Evolutionary conservation across 2,797 vertebrate genomes (phyloP).

Genomic region (Onychomys leucogaster): DNA sequence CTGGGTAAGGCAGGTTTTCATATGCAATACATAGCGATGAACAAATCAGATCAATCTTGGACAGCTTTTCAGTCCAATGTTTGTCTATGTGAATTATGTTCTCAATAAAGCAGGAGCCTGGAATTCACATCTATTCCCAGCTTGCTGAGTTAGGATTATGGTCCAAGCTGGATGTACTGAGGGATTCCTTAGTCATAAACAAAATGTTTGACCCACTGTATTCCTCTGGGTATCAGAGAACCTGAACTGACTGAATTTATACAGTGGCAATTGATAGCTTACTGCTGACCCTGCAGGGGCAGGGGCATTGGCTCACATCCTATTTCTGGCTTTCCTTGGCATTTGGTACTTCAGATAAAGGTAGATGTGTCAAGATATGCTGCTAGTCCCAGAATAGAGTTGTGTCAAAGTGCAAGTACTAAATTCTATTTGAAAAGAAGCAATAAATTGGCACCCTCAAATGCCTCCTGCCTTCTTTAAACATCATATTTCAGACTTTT

Average conservation of each 20-base stretch:
- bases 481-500: conserved; percentile 64
- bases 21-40: background rate
- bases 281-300: conserved; percentile 70
- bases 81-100: conserved; percentile 70
- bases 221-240: conserved; percentile 71
- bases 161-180: conserved; percentile 21
- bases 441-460: conserved; percentile 75
- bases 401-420: conserved; percentile 70
- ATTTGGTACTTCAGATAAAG: conserved; percentile 82
- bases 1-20: background rate
- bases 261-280: conserved; percentile 80
- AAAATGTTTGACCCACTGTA: conserved; percentile 80
- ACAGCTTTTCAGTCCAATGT: background rate
- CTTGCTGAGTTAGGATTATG: conserved; percentile 72
- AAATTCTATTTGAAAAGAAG: conserved; percentile 81
- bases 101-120: background rate
- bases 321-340: conserved; percentile 78
- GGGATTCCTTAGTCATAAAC: conserved; percentile 81
- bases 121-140: conserved; percentile 71
- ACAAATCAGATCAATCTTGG: conserved; percentile 15
- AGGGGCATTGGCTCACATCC: conserved; percentile 69
- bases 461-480: conserved; percentile 35
- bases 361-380: conserved; percentile 77
- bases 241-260: conserved; percentile 80
- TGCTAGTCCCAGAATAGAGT: conserved; percentile 72